Evolutionary conservation across 1,140 invertebrate genomes (phyloP).

Genomic region (Calycopis cecrops): DNA sequence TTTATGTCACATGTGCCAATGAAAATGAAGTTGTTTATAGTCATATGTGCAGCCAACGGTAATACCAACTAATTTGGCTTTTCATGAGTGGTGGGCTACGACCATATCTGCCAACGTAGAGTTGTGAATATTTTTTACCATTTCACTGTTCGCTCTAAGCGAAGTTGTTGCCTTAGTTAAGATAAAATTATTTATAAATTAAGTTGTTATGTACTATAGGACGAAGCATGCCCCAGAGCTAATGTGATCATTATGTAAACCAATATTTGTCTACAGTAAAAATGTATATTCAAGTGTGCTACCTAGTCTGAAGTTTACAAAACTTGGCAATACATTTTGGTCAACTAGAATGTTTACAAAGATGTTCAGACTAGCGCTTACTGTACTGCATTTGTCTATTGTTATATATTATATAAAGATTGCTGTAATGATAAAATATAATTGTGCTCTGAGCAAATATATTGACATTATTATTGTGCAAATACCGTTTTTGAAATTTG

Average conservation of each 20-base stretch:
- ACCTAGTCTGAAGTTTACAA: too few relatives aligned
- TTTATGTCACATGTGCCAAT: neutral
- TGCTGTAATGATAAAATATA: slow-evolving; percentile 21
- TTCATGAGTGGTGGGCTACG: neutral
- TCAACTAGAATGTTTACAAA: too few relatives aligned
- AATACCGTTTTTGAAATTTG: neutral
- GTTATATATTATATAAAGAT: neutral
- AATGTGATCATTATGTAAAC: slow-evolving; percentile 56
- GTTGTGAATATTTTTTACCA: slow-evolving; percentile 46
- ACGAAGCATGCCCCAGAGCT: slow-evolving; percentile 42
- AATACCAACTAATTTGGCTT: neutral
- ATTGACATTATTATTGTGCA: slow-evolving; percentile 14
- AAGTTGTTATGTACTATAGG: slow-evolving; percentile 20
- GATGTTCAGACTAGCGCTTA: too few relatives aligned
- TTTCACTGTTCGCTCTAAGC: slow-evolving; percentile 48
- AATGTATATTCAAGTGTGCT: too few relatives aligned
- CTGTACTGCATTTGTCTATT: too few relatives aligned
- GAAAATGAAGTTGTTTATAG: neutral
- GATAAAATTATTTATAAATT: slow-evolving; percentile 40
- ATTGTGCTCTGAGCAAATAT: slow-evolving; percentile 8
- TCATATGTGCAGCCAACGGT: neutral
- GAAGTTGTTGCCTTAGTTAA: slow-evolving; percentile 48
- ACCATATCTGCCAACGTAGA: slow-evolving; percentile 37
- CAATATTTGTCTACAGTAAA: neutral
- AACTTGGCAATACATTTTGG: too few relatives aligned